Evolutionary conservation across 2,888 invertebrate species (phyloP).

Genomic region (Caenorhabditis becei): DNA sequence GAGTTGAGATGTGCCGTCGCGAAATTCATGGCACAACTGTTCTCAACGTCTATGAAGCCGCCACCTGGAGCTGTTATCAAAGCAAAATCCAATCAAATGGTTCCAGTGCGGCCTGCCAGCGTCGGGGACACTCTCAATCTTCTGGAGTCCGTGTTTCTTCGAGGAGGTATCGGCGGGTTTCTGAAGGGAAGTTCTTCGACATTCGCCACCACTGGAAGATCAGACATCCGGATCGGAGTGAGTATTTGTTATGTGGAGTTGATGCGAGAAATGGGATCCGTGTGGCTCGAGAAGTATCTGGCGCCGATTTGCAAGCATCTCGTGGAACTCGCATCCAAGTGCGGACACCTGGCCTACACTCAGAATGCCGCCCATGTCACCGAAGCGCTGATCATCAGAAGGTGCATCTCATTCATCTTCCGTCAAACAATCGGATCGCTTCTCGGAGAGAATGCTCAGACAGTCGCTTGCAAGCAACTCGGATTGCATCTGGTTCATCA

Average conservation of each 20-base stretch:
- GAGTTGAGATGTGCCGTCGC: conserved; percentile 94
- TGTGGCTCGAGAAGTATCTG: conserved; percentile 94
- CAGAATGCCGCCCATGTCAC: conserved; percentile 68
- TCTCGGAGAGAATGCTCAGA: conserved; percentile 97
- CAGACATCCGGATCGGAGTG: conserved; percentile 96
- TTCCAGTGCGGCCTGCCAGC: conserved; percentile 56
- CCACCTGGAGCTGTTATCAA: conserved; percentile 59
- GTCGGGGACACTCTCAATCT: conserved; percentile 93
- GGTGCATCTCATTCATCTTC: conserved; percentile 92
- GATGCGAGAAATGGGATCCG: conserved; percentile 92
- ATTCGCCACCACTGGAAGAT: conserved; percentile 88
- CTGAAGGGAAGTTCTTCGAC: conserved; percentile 90
- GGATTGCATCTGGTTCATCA: conserved; percentile 93
- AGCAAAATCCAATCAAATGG: conserved; percentile 57
- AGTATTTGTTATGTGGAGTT: conserved; percentile 98
- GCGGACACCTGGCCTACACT: conserved; percentile 72
- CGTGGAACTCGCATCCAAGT: conserved; percentile 82
- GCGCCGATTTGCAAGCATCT: conserved; percentile 91
- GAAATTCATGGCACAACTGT: conserved; percentile 90
- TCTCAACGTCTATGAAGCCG: conserved; percentile 85
- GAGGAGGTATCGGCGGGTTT: conserved; percentile 89
- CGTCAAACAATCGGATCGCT: conserved; percentile 86
- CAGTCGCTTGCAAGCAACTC: conserved; percentile 92
- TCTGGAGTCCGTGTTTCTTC: conserved; percentile 93
- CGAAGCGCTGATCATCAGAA: conserved; percentile 96